Conservation (phyloP, 1,140 invertebrate species). For the Sogatella furcifera region DNA sequence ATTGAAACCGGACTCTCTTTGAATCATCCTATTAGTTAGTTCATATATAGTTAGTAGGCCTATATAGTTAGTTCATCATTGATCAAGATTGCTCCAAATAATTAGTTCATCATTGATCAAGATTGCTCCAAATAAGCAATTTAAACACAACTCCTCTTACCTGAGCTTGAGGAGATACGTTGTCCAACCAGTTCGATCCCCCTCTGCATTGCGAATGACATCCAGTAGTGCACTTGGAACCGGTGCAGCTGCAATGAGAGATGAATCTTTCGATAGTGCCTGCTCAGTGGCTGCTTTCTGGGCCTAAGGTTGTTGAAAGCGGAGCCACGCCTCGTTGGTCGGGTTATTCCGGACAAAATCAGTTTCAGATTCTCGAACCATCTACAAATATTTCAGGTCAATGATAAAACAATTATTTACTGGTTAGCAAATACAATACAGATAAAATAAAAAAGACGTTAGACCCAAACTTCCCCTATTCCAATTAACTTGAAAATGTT, state of each 20-base stretch:
- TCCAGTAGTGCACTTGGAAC: slow-evolving; percentile 95
- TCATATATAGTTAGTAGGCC: too few species aligned
- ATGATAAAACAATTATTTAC: slow-evolving; percentile 5
- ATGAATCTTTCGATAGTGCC: slow-evolving; percentile 85
- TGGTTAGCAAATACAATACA: too few species aligned
- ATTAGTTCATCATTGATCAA: too few species aligned
- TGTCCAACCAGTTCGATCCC: slow-evolving; percentile 88
- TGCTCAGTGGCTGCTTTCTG: slow-evolving; percentile 79
- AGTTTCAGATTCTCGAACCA: slow-evolving; percentile 95
- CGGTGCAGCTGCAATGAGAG: slow-evolving; percentile 77
- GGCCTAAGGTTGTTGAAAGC: slow-evolving; percentile 77
- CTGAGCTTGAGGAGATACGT: slow-evolving; percentile 69
- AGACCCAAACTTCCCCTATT: too few species aligned
- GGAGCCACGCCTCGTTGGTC: slow-evolving; percentile 81
- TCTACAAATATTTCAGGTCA: slow-evolving; percentile 30
- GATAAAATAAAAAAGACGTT: too few species aligned
- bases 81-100: too few species aligned
- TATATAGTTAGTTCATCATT: too few species aligned
- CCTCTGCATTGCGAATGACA: slow-evolving; percentile 91
- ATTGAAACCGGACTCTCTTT: too few species aligned
- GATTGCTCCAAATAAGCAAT: too few species aligned
- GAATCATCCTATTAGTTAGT: too few species aligned
- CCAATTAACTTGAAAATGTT: too few species aligned
- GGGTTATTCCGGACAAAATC: slow-evolving; percentile 88
- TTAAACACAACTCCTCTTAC: slow-evolving; percentile 21